These are phyloP conservation scores for Otus sunia DNA, from an alignment of 2,113 vertebrate species.

Conservation along the genomic window DNA sequence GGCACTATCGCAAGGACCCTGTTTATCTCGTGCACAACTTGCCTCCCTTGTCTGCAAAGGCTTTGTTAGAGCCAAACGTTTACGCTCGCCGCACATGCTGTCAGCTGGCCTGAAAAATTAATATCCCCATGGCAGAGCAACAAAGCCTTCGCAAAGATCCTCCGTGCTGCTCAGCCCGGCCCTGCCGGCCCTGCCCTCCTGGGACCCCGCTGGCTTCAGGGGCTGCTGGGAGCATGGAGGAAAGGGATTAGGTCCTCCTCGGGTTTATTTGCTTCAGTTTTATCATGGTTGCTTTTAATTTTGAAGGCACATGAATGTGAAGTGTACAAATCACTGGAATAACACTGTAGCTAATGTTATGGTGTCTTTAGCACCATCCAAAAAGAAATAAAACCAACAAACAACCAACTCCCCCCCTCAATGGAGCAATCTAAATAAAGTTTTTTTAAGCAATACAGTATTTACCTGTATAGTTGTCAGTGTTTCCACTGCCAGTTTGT, in stretches of 20 bases:
- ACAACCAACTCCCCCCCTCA: neutral
- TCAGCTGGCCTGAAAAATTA: neutral
- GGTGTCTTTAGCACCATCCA: neutral
- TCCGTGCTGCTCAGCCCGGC: rapidly evolving
- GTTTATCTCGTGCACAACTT: neutral
- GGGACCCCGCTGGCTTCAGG: neutral
- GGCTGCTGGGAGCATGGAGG: neutral
- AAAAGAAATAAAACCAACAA: neutral
- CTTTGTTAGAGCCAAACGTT: neutral
- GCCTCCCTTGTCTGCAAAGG: neutral
- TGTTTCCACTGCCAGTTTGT: neutral
- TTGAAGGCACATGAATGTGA: neutral
- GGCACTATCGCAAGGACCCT: rapidly evolving
- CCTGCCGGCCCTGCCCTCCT: neutral
- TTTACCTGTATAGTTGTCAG: neutral
- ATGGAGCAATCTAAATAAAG: neutral
- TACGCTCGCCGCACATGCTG: rapidly evolving
- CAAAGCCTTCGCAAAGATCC: neutral
- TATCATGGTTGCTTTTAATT: neutral
- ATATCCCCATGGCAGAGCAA: neutral
- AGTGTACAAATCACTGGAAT: neutral
- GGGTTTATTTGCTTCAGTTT: neutral
- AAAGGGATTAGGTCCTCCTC: neutral
- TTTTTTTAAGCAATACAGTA: neutral
- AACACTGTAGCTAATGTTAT: neutral